Conservation (phyloP, 2,888 invertebrate genomes). For the Amphipyra berbera region DNA sequence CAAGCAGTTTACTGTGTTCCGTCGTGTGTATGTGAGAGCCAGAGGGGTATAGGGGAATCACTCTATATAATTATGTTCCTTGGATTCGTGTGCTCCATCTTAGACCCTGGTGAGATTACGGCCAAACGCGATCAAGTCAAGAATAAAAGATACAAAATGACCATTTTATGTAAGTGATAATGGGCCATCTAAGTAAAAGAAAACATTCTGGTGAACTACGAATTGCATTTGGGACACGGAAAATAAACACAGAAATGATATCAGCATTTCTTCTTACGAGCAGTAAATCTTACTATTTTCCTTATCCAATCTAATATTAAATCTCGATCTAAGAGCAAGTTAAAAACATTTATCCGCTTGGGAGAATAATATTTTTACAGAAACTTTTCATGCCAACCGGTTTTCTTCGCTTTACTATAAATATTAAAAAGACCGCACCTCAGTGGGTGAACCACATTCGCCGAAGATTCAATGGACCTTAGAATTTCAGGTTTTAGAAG, state of each 20-base stretch:
- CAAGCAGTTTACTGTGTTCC: too few species aligned
- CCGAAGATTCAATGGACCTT: slow-evolving; percentile 11
- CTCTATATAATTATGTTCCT: too few species aligned
- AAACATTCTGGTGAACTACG: too few species aligned
- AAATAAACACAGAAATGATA: slow-evolving; percentile 39
- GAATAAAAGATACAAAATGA: too few species aligned
- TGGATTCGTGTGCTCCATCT: too few species aligned
- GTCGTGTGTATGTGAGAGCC: too few species aligned
- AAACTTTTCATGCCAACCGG: slow-evolving; percentile 10
- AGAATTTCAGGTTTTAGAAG: slow-evolving; percentile 7
- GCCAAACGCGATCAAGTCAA: too few species aligned
- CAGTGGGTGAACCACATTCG: background rate
- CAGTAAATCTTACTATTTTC: slow-evolving; percentile 46
- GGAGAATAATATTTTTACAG: slow-evolving; percentile 37
- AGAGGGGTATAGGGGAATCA: too few species aligned
- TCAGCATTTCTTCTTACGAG: slow-evolving; percentile 24
- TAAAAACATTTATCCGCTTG: slow-evolving; percentile 36
- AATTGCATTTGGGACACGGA: background rate
- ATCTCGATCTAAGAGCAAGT: slow-evolving; percentile 40
- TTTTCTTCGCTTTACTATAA: slow-evolving; percentile 16
- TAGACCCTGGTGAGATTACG: too few species aligned
- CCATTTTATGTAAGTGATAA: too few species aligned
- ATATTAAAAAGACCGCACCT: slow-evolving; percentile 12
- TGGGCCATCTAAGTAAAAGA: too few species aligned
- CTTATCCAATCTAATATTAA: slow-evolving; percentile 46